Percentiles rank a stretch among this genome's conserved stretches.
These are phyloP conservation scores for Calypte anna DNA, from an alignment of 2,113 vertebrate genomes.

Conservation along the genomic window DNA sequence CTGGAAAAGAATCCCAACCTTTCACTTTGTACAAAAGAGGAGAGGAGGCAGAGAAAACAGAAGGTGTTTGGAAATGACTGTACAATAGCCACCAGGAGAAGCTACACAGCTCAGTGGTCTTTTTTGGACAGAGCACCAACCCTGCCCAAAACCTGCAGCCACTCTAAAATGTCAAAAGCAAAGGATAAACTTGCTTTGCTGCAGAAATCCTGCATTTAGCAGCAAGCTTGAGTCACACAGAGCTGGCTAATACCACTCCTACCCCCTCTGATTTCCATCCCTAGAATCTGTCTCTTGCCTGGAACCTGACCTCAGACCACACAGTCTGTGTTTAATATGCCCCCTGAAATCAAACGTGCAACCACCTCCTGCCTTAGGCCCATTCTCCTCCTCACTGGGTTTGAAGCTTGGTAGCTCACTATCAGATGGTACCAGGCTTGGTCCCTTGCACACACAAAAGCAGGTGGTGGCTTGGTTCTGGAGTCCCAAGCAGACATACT, in stretches of 20 bases:
- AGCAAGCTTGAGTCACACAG: neutral
- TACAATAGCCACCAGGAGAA: neutral
- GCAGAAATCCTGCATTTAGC: constrained; percentile 16
- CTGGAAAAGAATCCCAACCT: neutral
- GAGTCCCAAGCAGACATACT: neutral
- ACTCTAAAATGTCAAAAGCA: neutral
- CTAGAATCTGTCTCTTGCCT: constrained; percentile 2
- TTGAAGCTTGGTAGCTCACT: neutral
- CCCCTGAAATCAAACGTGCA: constrained; percentile 20
- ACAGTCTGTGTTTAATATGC: constrained; percentile 8
- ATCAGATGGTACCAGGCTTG: neutral
- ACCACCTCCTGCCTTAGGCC: neutral
- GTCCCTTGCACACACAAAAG: neutral
- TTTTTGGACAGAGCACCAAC: neutral
- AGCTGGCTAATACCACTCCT: neutral
- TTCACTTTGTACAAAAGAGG: neutral
- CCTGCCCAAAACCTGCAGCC: neutral
- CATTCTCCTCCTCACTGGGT: neutral
- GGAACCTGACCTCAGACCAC: constrained; percentile 15
- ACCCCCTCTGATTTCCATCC: constrained; percentile 21
- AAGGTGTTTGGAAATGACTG: neutral
- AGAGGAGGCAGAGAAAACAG: fast-evolving
- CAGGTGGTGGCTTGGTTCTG: neutral
- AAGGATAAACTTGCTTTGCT: neutral
- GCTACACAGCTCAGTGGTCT: neutral